Evolutionary conservation across 1,140 invertebrate species (phyloP), one percentile per base, ranked within the genome.

Genomic region (Trichonephila clavata): DNA sequence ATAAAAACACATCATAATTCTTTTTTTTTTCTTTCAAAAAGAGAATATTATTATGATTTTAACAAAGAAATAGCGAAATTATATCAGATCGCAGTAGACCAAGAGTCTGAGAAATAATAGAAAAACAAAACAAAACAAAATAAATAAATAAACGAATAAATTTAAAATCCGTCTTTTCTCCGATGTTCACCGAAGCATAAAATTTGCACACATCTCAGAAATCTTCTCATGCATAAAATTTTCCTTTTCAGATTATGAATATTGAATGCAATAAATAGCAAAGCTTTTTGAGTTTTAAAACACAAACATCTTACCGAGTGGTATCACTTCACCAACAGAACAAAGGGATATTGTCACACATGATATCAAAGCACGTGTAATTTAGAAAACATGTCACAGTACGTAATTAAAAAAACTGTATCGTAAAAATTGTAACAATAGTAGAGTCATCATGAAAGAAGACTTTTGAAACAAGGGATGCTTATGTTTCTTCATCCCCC

Each of bases 151-250:
- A 77, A 77, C 6, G 18, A 39, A 18, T 18, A 77, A 77, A 32
- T 77, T 68, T 68, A 32, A 77, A 32, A 39, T 39, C 71, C 32
- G 16, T 32, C 65, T 24, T 68, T 68, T 68, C 65, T 24, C 6
- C n/a, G 65, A 68, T 24, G n/a, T 27, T 68, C 65, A 68, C 2
- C 65, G 2, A 39, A 39, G 24, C 71, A 32, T 32, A 32, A 77
- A 32, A 77, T 77, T 39, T 77, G 71, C 27, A 18, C 27, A 39
- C 71, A 32, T 77, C 71, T 77, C 24, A 77, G 71, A 77, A 77
- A 77, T 39, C 27, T 18, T 32, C 24, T 77, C 71, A 32, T 39
- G 71, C 71, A 20, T 77, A 27, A 77, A 39, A 32, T 18, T 77
- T 77, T 77, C 71, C 71, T 77, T 77, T 77, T 77, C 18, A 32